Evolutionary conservation across 1,140 invertebrate species (phyloP).

Genomic region (Oncopodura yosiiana): DNA sequence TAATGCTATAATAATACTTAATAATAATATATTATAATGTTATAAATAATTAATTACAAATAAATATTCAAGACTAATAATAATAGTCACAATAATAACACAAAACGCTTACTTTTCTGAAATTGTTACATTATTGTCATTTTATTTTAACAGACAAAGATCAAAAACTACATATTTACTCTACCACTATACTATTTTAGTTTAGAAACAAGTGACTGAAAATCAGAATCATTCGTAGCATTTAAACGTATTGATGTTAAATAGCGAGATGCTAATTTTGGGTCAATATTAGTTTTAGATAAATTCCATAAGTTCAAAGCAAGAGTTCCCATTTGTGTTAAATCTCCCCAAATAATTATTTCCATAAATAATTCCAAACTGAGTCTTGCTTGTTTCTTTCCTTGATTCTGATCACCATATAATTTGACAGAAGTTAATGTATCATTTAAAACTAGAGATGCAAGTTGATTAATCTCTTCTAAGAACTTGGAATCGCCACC

Average conservation of each 20-base stretch:
- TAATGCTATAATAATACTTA: too few species aligned
- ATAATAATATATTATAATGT: too few species aligned
- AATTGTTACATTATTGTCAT: too few species aligned
- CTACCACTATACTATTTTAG: too few species aligned
- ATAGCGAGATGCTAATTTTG: constrained; percentile 11
- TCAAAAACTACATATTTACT: too few species aligned
- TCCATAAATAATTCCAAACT: constrained; percentile 29
- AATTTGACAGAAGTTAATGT: constrained; percentile 57
- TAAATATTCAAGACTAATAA: too few species aligned
- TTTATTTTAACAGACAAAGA: too few species aligned
- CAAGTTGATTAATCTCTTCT: constrained; percentile 65
- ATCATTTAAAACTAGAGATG: constrained; percentile 63
- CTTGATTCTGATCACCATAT: constrained; percentile 38
- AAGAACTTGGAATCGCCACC: constrained; percentile 79
- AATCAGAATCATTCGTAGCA: background rate
- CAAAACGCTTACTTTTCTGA: too few species aligned
- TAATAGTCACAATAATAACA: too few species aligned
- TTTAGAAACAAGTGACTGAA: constrained; percentile 19
- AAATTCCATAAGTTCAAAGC: constrained; percentile 31
- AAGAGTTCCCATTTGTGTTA: constrained; percentile 23
- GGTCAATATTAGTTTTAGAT: constrained; percentile 25
- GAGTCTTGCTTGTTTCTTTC: constrained; percentile 37
- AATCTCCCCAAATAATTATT: constrained; percentile 28
- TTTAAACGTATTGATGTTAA: constrained; percentile 21
- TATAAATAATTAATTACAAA: too few species aligned